Percentiles rank a stretch among this genome's conserved stretches.
These are phyloP conservation scores for Scylla paramamosain DNA, from an alignment of 1,140 invertebrate species.

Conservation along the genomic window DNA sequence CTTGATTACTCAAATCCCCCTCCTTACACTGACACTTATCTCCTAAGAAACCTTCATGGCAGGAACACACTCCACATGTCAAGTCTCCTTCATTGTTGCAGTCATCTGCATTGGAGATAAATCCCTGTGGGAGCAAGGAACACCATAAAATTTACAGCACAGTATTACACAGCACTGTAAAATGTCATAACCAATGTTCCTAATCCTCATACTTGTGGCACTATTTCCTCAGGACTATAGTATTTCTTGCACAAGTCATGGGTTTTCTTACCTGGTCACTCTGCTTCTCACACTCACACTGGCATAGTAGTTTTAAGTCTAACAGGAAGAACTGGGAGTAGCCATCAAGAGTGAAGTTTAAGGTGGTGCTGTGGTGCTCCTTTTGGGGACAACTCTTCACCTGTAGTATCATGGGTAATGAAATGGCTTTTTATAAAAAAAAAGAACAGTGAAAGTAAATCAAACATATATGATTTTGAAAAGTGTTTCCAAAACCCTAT, in stretches of 20 bases:
- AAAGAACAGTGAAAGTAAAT: too few relatives aligned
- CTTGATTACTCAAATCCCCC: not conserved
- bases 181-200: too few relatives aligned
- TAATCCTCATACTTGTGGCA: too few relatives aligned
- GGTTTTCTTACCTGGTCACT: not conserved
- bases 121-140: not conserved
- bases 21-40: slow-evolving; percentile 12
- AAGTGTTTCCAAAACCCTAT: too few relatives aligned
- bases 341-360: not conserved
- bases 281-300: not conserved
- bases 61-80: slow-evolving; percentile 12
- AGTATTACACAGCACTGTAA: not conserved
- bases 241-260: too few relatives aligned
- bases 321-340: not conserved
- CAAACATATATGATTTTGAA: too few relatives aligned
- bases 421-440: too few relatives aligned
- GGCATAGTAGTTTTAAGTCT: not conserved
- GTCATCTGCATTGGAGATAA: not conserved
- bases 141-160: not conserved
- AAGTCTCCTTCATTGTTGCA: not conserved
- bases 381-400: not conserved
- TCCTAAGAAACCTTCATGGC: slow-evolving; percentile 36
- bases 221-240: too few relatives aligned
- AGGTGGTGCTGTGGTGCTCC: not conserved
- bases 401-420: not conserved